Evolutionary conservation across 2,113 vertebrate genomes (phyloP).

Genomic region (Leucopsar rothschildi): DNA sequence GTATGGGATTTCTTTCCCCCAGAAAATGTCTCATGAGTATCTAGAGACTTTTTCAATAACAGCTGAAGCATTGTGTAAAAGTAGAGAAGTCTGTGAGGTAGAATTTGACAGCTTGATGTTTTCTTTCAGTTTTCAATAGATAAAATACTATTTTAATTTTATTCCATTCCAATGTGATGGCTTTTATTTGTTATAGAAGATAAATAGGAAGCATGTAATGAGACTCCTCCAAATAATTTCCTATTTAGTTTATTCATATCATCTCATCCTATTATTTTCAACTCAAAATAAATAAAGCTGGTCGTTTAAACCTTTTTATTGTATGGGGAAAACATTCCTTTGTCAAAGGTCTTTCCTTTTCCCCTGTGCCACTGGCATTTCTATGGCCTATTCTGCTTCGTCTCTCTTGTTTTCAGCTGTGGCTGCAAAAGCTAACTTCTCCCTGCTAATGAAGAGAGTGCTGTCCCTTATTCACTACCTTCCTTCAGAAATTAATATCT

Average conservation of each 20-base stretch:
- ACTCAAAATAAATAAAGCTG: background rate
- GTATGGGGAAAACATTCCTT: background rate
- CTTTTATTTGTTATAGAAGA: background rate
- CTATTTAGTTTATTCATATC: background rate
- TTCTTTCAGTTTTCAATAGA: background rate
- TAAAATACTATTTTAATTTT: background rate
- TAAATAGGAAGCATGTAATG: background rate
- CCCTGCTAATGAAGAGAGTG: background rate
- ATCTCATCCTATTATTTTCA: background rate
- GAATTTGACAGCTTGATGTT: background rate
- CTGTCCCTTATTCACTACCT: background rate
- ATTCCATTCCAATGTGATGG: background rate
- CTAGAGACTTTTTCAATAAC: background rate
- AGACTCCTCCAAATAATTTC: background rate
- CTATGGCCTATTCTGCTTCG: background rate
- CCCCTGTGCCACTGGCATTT: background rate
- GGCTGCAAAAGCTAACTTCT: background rate
- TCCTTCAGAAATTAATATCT: background rate
- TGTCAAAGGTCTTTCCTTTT: background rate
- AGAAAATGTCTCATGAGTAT: background rate
- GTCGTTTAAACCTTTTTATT: background rate
- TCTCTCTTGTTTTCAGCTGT: background rate
- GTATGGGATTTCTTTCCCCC: background rate
- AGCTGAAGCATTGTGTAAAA: background rate
- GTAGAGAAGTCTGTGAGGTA: background rate